Base-by-base conservation (phyloP, 2,888 invertebrate genomes). In the Heteromurus nitidus region DNA sequence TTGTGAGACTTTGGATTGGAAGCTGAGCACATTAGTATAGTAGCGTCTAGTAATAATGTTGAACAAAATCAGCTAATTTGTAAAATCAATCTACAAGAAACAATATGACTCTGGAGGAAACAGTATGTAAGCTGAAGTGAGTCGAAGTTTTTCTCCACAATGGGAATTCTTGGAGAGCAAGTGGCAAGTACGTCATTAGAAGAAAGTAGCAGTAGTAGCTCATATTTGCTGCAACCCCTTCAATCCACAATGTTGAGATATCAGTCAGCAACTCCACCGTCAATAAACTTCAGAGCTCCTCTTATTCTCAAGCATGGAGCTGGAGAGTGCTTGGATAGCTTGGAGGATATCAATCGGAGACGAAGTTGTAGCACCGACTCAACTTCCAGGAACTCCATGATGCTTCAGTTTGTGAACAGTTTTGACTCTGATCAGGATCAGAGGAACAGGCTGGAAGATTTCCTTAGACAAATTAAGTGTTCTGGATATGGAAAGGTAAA, bases 401-500 rank as follows among this genome's bases (percentile, higher is more conserved):
- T 79, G 9, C n/a, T 79, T 11, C 68, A 65, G 30, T 62, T 79
- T 30, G 24, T 44, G 3, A 69, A 44, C 18, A 22, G 36, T 58
- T 60, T 50, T 18, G 77, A 77, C 13, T 53, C 36, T 16, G 18
- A 30, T 11, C 64, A 60, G 30, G 68, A 77, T 30, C n/a, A 20
- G 13, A 53, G 53, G 13, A 74, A 44, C 22, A 81, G 87, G 16
- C 74, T 87, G 36, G 85, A 80, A 53, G 83, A 87, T 72, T 85
- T 87, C 65, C 75, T 87, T 53, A 70, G 85, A 50, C 82, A 81
- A 24, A 79, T 87, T 24, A 85, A 85, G 77, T 86, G 86, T 74
- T 85, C 87, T 42, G 87, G 87, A 64, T 85, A 87, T 62, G 84
- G 85, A 75, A 81, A 86, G 87, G 87, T 87, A 85, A 62, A n/a